phyloP scores from a whole-genome alignment of 2,113 vertebrate genomes.

The Centropus unirufus region DNA sequence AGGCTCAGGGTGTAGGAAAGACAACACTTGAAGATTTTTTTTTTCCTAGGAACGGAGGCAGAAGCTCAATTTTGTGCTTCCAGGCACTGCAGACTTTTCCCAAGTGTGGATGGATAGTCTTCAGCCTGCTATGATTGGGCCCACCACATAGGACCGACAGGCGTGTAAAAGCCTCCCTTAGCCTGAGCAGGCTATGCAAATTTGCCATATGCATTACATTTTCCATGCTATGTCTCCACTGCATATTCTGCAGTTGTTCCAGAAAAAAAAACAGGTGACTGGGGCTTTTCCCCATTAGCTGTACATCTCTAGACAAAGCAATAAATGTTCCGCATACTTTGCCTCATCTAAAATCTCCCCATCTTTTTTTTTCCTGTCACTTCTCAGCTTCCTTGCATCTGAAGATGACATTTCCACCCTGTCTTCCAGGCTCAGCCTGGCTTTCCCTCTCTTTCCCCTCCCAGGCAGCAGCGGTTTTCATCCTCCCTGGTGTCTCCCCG shows the following conservation, averaged over 20 bases:
- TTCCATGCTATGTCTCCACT: not conserved
- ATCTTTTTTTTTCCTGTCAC: not conserved
- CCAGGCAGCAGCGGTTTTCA: not conserved
- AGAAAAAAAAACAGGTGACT: not conserved
- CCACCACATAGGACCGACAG: fast-evolving
- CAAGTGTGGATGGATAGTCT: not conserved
- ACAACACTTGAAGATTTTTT: not conserved
- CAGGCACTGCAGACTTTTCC: not conserved
- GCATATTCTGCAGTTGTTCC: not conserved
- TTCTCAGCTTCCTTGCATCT: not conserved
- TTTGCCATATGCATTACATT: not conserved
- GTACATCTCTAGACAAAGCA: not conserved
- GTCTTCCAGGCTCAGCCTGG: not conserved
- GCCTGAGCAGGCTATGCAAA: not conserved
- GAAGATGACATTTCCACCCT: conserved; percentile 21
- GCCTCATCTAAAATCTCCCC: not conserved
- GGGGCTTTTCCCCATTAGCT: not conserved
- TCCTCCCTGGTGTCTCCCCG: conserved; percentile 30
- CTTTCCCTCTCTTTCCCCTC: not conserved
- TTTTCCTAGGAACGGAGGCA: not conserved
- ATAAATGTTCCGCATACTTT: not conserved
- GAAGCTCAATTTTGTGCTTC: not conserved
- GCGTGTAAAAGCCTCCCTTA: not conserved
- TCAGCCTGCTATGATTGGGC: not conserved
- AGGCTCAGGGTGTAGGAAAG: not conserved